These are phyloP conservation scores for Lynx canadensis DNA, from an alignment of 2,113 vertebrate genomes.

Conservation along the genomic window DNA sequence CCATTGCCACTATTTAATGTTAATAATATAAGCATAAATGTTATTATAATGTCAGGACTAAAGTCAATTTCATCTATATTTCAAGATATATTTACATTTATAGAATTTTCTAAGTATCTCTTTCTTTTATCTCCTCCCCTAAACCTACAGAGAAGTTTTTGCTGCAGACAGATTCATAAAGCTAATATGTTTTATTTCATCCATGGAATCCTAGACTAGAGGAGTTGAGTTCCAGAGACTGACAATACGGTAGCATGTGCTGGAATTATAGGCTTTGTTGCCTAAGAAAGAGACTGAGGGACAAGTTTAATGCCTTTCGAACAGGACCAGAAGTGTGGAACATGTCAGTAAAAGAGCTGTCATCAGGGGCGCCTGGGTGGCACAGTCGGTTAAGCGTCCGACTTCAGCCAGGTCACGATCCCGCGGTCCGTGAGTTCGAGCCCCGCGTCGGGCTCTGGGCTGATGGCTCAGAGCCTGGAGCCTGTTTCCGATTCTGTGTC, in stretches of 20 bases:
- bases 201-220: not conserved
- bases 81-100: not conserved
- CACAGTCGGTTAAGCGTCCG: too few species aligned
- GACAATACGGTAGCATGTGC: not conserved
- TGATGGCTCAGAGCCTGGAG: too few species aligned
- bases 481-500: too few species aligned
- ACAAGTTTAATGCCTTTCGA: not conserved
- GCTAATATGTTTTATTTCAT: not conserved
- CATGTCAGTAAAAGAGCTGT: not conserved
- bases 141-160: not conserved
- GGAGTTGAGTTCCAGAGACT: not conserved
- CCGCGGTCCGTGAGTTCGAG: too few species aligned
- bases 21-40: not conserved
- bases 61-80: not conserved
- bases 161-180: not conserved
- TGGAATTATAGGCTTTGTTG: not conserved
- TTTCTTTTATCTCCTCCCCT: not conserved
- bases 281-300: not conserved
- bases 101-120: not conserved
- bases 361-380: too few species aligned
- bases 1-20: not conserved
- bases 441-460: too few species aligned
- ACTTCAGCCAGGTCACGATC: too few species aligned
- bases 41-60: not conserved
- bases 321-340: fast-evolving